Evolutionary conservation across 2,797 vertebrate species (phyloP), one percentile per base, ranked within the genome.

Genomic region (Streptopelia turtur): DNA sequence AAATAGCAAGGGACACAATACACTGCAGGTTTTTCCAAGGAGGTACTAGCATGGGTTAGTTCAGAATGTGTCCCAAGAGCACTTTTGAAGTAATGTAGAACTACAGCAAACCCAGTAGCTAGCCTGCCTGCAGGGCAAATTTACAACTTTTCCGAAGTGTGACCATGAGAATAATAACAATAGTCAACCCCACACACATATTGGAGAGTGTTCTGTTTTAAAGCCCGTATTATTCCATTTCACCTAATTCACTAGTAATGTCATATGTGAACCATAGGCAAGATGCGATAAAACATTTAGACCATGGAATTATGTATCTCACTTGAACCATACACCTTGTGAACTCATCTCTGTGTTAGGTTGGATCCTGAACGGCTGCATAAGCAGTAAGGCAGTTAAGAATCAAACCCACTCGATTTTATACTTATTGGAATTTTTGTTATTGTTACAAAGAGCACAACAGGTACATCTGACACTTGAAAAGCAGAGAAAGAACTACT

Each of bases 141-240:
- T 50, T 28, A 50, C 5, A 57, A 9, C 7, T 74, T 74, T 86
- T 69, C n/a, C 24, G 70, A 86, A 83, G 27, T 28, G 30, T 13
- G 9, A n/a, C 8, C 3, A 28, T 16, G 52, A 53, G 59, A 91
- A 9, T 53, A n/a, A 35, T 31, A 50, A 43, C 13, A 84, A 20
- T 6, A 55, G n/a, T 30, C 8, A 68, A 5, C 8, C 17, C 0
- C 15, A 1, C 7, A 2, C 11, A 14, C 22, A 25, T 5, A 18
- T 6, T 9, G 18, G 23, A 35, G 13, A 61, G 17, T 16, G 3
- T 5, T 83, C 13, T 60, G 8, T 9, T 91, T 65, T 23, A 31
- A 20, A 76, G 27, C 6, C 21, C 12, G 1, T 18, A 23, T 11
- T 66, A 13, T 15, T 81, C n/a, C 13, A 22, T 70, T 86, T 86